Evolutionary conservation across 2,797 vertebrate genomes (phyloP).

Genomic region (Sphaeramia orbicularis): DNA sequence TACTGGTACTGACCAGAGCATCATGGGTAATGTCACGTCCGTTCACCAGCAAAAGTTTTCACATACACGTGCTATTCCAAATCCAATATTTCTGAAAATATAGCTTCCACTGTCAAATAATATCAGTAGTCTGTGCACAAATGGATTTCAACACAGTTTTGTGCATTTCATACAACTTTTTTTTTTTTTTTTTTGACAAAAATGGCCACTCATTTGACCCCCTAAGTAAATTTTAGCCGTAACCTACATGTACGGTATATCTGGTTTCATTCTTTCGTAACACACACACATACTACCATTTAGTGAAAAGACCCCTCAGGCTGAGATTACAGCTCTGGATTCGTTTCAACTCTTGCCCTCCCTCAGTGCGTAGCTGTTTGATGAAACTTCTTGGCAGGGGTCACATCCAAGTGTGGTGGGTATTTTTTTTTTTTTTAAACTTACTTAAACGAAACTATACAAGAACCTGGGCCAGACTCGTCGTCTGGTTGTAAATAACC

Average conservation of each 20-base stretch:
- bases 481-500: constrained; percentile 74
- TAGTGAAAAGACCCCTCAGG: constrained; percentile 54
- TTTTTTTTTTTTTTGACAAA: too few relatives aligned
- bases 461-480: constrained; percentile 60
- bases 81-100: too few relatives aligned
- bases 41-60: too few relatives aligned
- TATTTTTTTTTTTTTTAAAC: constrained; percentile 33
- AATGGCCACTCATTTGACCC: too few relatives aligned
- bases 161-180: too few relatives aligned
- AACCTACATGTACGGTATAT: constrained; percentile 45
- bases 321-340: constrained; percentile 66
- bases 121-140: too few relatives aligned
- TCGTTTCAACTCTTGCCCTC: constrained; percentile 61
- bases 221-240: too few relatives aligned
- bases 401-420: constrained; percentile 37
- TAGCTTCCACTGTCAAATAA: too few relatives aligned
- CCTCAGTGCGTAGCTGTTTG: constrained; percentile 37
- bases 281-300: constrained; percentile 54
- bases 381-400: constrained; percentile 63
- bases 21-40: too few relatives aligned
- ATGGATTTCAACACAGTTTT: too few relatives aligned
- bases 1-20: too few relatives aligned
- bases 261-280: constrained; percentile 57
- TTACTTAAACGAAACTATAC: constrained; percentile 56
- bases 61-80: too few relatives aligned